These are phyloP conservation scores for Thinocorus orbignyianus DNA, from an alignment of 2,113 vertebrate genomes.

Conservation along the genomic window DNA sequence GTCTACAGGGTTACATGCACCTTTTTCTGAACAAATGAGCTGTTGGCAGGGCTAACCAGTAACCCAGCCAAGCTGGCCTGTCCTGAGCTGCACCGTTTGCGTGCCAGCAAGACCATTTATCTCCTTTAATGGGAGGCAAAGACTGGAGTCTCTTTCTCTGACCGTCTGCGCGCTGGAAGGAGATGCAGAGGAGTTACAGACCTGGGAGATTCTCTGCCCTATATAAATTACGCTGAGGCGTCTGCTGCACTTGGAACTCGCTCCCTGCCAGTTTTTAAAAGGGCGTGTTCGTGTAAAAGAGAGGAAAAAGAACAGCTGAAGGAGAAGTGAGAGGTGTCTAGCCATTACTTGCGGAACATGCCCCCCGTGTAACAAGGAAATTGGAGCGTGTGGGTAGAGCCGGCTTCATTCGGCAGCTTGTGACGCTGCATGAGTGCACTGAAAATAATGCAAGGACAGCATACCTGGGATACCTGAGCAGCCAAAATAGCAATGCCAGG, in stretches of 20 bases:
- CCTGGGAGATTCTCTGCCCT: background rate
- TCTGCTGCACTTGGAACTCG: fast-evolving
- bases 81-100: background rate
- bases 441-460: background rate
- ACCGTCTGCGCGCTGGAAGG: fast-evolving
- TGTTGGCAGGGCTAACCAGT: background rate
- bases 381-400: background rate
- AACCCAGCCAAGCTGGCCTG: background rate
- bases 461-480: background rate
- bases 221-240: background rate
- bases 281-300: background rate
- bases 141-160: background rate
- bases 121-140: background rate
- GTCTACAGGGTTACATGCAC: background rate
- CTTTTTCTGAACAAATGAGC: background rate
- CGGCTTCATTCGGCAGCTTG: background rate
- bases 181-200: background rate
- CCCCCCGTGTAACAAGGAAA: background rate
- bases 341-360: background rate
- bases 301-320: background rate
- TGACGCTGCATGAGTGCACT: background rate
- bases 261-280: background rate
- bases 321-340: background rate
- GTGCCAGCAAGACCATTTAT: background rate
- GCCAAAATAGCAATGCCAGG: background rate